Base-by-base conservation (phyloP, 2,113 vertebrate genomes). In the Phalacrocorax pelagicus region DNA sequence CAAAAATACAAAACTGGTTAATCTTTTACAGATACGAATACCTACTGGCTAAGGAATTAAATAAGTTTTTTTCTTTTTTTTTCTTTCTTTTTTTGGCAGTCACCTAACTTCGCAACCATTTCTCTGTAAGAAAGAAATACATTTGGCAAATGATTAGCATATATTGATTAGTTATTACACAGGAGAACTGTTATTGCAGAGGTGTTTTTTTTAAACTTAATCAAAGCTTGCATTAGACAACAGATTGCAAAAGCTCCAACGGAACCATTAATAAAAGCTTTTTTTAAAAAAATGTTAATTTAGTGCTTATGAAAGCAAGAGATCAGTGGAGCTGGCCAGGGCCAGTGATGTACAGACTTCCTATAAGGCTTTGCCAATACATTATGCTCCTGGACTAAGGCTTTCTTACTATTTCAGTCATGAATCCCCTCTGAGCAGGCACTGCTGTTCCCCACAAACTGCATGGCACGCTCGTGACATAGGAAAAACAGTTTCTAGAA, bases 171-270 rank as follows among this genome's bases (percentile, higher is more conserved):
- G 54, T 94, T 95, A 80, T 57, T 91, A 30, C 65, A 51, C 78
- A 69, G 26, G 44, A 88, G 87, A 69, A 81, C 14, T 55, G 51
- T 59, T 95, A 95, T 24, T 81, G 87, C 70, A 87, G 79, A 81
- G 59, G 61, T 52, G 38, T 47, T 95, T 91, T 79, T 38, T 16
- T 8, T 8, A 38, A 80, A 94, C 71, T 86, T 88, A 84, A 96
- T 94, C 91, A 95, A 96, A 96, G 86, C 75, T 90, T 92, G n/a
- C 81, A 80, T 97, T 95, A 95, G 93, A 97, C 66, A 94, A 92
- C 81, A 92, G 83, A 88, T 36, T 92, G 67, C 63, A 93, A 92
- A 91, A 74, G 46, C 51, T 86, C 89, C 86, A 77, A 47, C 77
- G 30, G 47, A 96, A 75, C 63, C 61, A 49, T 74, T 88, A 79